Evolutionary conservation across 2,888 invertebrate genomes (phyloP), one percentile per base, ranked within the genome.

Genomic region (Epistrophe grossulariae): DNA sequence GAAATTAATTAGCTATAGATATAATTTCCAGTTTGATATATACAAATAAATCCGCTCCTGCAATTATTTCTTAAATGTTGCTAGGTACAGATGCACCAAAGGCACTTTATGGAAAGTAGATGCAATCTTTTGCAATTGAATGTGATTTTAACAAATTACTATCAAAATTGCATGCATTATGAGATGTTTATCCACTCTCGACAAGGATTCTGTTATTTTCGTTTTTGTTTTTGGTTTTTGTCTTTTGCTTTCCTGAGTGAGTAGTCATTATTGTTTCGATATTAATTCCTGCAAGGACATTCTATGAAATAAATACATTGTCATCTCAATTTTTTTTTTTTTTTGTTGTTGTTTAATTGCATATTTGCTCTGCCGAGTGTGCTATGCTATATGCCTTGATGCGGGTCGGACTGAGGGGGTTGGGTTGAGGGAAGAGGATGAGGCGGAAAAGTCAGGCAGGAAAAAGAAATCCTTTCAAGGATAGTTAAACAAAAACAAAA

Each of bases 401-500:
- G 62, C 15, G 62, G 40, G 17, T 35, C 7, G 62, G 62, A 43
- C 24, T 62, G 40, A 15, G 40, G 13, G 15, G 35, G 17, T 43
- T 38, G 11, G 38, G 45, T 24, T 13, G 35, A 31, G 57, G 15
- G 60, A n/a, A n/a, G n/a, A 28, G 55, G 28, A 43, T 19, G 45
- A 68, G 73, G 28, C n/a, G 55, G 71, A 50, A 77, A 74, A 76
- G 77, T 62, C 70, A 84, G 81, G 79, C 81, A 79, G 74, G 71
- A 85, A 87, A 85, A 83, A 82, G 76, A 88, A 85, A 88, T 79
- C 79, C 85, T 83, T 87, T 82, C 85, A 87, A 87, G 85, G 85
- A 87, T 87, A 83, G 82, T 87, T 85, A 82, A 85, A 82, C 73
- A 85, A 82, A 85, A 85, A 85, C 81, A 82, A 82, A 77, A 82